phyloP scores from a whole-genome alignment of 1,140 invertebrate species.

The Cepaea nemoralis region DNA sequence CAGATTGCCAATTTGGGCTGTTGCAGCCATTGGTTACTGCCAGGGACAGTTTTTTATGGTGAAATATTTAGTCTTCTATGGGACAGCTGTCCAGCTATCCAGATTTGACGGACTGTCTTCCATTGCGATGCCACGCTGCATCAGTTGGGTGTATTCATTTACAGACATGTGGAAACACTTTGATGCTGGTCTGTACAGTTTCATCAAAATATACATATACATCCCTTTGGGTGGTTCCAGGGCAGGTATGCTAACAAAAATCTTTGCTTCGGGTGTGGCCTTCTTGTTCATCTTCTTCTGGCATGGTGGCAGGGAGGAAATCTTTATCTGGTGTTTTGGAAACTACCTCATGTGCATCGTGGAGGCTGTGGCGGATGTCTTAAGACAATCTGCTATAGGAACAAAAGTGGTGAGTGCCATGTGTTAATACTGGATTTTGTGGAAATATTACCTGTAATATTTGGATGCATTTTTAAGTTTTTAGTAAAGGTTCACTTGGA shows the following conservation, averaged over 20 bases:
- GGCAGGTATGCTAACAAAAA: slow-evolving; percentile 75
- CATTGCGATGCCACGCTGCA: slow-evolving; percentile 72
- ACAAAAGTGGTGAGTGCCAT: not conserved
- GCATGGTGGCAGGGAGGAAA: slow-evolving; percentile 86
- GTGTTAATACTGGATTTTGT: too few species aligned
- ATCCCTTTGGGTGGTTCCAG: slow-evolving; percentile 77
- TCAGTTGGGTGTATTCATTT: too few species aligned
- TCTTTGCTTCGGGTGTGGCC: slow-evolving; percentile 82
- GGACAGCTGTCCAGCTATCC: slow-evolving; percentile 81
- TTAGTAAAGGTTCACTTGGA: too few species aligned
- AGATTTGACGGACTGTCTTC: slow-evolving; percentile 83
- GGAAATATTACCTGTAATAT: too few species aligned
- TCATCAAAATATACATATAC: slow-evolving; percentile 81
- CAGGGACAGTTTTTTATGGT: slow-evolving; percentile 91
- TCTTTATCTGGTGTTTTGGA: slow-evolving; percentile 83
- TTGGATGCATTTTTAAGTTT: too few species aligned
- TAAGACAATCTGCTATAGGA: not conserved
- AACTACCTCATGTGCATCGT: slow-evolving; percentile 73
- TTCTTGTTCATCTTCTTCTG: slow-evolving; percentile 90
- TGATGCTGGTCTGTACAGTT: slow-evolving; percentile 61
- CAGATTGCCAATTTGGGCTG: slow-evolving; percentile 77
- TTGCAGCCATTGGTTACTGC: slow-evolving; percentile 86
- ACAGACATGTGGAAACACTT: too few species aligned
- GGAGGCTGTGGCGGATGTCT: not conserved
- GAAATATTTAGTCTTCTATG: slow-evolving; percentile 92